Base-by-base conservation (phyloP, 1,140 invertebrate species). In the Anagrus nilaparvatae region DNA sequence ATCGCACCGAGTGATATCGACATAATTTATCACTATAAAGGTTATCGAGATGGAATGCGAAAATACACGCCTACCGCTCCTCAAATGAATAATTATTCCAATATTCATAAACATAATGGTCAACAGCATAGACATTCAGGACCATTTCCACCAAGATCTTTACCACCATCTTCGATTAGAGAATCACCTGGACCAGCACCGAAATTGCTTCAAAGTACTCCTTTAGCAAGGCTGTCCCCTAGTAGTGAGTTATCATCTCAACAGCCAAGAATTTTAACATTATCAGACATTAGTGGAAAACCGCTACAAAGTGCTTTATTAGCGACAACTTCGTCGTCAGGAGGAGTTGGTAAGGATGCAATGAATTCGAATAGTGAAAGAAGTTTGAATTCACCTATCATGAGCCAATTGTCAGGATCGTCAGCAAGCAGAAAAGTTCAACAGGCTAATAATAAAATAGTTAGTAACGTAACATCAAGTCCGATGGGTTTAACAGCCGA, bases 1-100 rank as follows among this genome's bases (percentile, higher is more conserved):
- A 96, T 97, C 49, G 94, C 94, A 1, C 92, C 94, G 0, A 94
- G 90, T 9, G 94, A 97, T 62, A 95, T 96, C 46, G 93, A 97
- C 57, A 89, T 97, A 44, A 88, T 94, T 2, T 93, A 93, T 55
- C 92, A 97, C 61, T 97, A 97, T 60, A 94, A 95, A 71, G 88
- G 92, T 48, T 85, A 87, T 67, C 65, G 87, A 59, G 82, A 87
- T 60, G 87, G 88, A 12, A 77, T 88, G 44, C 64, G 86, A 12
- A 90, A 89, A 63, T 90, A 89, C 59, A 90, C 89, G 64, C 79
- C 83, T 5, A 84, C 77, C 3, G 81, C 82, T 2, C 81, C 83
- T 2, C 79, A 83, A 3, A 74, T 81, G 28, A 72, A 73, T 13
- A 73, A 76, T 21, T 82, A 81, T 57, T 41, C 49, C 14, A 66